Base-by-base conservation (phyloP, 2,888 invertebrate genomes). In the Amiota communis region DNA sequence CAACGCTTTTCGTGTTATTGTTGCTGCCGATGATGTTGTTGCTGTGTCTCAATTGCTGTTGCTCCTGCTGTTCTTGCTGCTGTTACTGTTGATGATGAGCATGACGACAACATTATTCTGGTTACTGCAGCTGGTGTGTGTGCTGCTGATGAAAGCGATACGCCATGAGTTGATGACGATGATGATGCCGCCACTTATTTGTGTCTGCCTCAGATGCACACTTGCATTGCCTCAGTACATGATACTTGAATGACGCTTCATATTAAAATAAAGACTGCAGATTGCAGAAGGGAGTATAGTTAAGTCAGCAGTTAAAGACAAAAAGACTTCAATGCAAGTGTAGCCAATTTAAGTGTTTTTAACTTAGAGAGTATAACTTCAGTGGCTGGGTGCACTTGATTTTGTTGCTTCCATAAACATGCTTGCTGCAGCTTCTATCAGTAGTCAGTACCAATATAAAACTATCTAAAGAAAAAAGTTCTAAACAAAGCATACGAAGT, bases 1-100 rank as follows among this genome's bases (percentile, higher is more conserved):
- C 46, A 61, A 46, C 68, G 73, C 72, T 61, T 49, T 59, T 46
- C 48, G 61, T 70, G 61, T 46, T 77, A 72, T 12, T 63, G 47
- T 65, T 74, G 73, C 46, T 49, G 23, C 59, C 17, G 36, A 36
- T 36, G 36, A 36, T 36, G 36, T 6, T 36, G 36, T 51, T n/a
- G 53, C 12, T n/a, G 12, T n/a, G 59, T 59, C 17, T 10, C 17
- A 10, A 59, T 15, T 17, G 59, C 11, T 36, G 36, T 63, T 63
- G 61, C 13, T 63, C 4, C 17, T 63, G 61, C 6, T 63, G 61
- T 10, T 13, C 20, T 9, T 59, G 59, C 3, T 59, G 20, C 4
- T 63, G 61, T 11, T 63, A 67, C 69, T 72, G 72, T 49, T 72
- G 77, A 15, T 53, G 51, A 12, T 36, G 61, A 11, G 11, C 8